Percentiles rank a stretch among this genome's conserved stretches.
Evolutionary conservation across 2,888 invertebrate genomes (phyloP).

Genomic region (Halictus quadricinctus): DNA sequence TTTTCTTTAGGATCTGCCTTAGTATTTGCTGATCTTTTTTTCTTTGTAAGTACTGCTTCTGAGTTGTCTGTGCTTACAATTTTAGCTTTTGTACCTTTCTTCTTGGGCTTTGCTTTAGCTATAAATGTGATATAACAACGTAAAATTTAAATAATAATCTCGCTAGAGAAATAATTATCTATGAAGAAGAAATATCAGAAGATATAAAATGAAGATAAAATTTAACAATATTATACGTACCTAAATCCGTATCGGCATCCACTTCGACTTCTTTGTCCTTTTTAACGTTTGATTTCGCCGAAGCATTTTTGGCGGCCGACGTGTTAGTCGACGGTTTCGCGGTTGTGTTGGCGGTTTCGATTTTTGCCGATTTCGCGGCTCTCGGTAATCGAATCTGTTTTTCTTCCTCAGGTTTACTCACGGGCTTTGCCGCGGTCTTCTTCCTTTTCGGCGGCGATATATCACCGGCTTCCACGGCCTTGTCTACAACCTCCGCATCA

Average conservation of each 20-base stretch:
- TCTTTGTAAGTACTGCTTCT: conserved; percentile 34
- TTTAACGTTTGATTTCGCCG: conserved; percentile 20
- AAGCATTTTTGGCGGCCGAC: conserved; percentile 24
- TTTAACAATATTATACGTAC: background rate
- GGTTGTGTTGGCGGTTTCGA: conserved; percentile 15
- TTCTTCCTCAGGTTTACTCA: conserved; percentile 37
- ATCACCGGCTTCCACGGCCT: conserved; percentile 52
- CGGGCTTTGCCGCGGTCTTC: conserved; percentile 34
- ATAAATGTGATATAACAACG: background rate
- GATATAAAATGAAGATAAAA: background rate
- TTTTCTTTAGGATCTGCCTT: conserved; percentile 36
- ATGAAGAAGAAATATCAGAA: conserved; percentile 9
- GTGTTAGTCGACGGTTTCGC: conserved; percentile 33
- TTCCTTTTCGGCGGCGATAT: conserved; percentile 65
- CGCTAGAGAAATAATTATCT: background rate
- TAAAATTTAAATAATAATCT: background rate
- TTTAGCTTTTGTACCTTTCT: conserved; percentile 46
- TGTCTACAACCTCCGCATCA: conserved; percentile 59
- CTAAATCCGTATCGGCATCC: background rate
- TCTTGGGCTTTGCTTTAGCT: conserved; percentile 55
- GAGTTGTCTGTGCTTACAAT: conserved; percentile 18
- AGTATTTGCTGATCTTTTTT: conserved; percentile 23
- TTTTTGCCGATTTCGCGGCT: conserved; percentile 59
- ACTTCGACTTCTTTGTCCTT: conserved; percentile 36
- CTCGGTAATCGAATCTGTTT: conserved; percentile 49